A percentile compares a stretch with the other conserved stretches of the same genome.
Evolutionary conservation across 2,888 invertebrate genomes (phyloP).

Genomic region (Chrysodeixis includens): DNA sequence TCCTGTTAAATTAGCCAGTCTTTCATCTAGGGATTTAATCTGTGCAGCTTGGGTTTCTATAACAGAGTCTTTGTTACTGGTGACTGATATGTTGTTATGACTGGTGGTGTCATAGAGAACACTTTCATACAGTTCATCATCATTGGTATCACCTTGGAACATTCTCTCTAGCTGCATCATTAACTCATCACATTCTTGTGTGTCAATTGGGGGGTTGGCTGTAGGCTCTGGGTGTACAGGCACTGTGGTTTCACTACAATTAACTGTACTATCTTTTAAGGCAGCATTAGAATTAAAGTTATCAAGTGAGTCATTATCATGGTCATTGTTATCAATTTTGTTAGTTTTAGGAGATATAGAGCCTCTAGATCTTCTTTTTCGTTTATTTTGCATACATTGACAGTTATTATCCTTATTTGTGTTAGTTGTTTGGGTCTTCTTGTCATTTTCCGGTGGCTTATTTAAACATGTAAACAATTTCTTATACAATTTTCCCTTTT

Average conservation of each 20-base stretch:
- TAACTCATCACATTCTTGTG: constrained; percentile 76
- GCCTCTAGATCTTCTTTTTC: constrained; percentile 61
- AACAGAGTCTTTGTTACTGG: constrained; percentile 56
- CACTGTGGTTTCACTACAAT: constrained; percentile 27
- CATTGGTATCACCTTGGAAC: constrained; percentile 79
- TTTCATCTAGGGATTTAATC: constrained; percentile 78
- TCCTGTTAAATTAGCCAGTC: constrained; percentile 75
- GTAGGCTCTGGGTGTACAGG: constrained; percentile 35
- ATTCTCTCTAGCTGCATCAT: constrained; percentile 82
- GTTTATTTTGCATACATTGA: constrained; percentile 72
- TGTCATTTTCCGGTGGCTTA: constrained; percentile 74
- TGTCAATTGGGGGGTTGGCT: constrained; percentile 62
- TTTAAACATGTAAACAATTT: constrained; percentile 77
- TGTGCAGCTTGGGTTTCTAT: constrained; percentile 72
- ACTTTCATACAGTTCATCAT: constrained; percentile 83
- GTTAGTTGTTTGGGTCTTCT: constrained; percentile 72
- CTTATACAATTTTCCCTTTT: constrained; percentile 75
- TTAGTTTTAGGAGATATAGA: constrained; percentile 54
- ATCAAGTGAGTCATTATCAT: constrained; percentile 5
- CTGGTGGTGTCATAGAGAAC: constrained; percentile 66
- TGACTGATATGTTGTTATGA: constrained; percentile 54
- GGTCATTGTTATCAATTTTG: constrained; percentile 9
- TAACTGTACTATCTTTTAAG: constrained; percentile 30
- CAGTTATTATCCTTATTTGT: constrained; percentile 67
- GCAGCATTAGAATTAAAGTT: constrained; percentile 54